phyloP scores from a whole-genome alignment of 2,113 vertebrate species.

The Heloderma charlesbogerti region DNA sequence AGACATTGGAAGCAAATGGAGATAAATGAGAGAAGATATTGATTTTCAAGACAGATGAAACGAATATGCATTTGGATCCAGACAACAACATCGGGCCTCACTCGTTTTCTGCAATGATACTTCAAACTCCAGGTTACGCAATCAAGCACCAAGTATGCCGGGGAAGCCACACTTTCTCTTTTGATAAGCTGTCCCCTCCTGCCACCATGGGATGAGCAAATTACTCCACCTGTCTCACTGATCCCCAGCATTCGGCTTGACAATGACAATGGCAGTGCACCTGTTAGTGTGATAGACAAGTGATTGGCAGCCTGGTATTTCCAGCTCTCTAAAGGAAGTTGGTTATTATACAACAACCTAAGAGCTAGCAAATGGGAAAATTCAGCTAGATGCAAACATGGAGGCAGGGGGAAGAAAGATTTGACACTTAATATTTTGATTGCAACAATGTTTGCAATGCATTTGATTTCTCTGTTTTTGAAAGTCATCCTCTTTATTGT shows the following conservation, averaged over 20 bases:
- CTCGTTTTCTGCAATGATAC: conserved; percentile 30
- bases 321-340: conserved; percentile 64
- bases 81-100: conserved; percentile 27
- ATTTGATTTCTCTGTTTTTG: not conserved
- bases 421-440: not conserved
- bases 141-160: conserved; percentile 27
- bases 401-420: not conserved
- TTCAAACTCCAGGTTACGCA: conserved; percentile 50
- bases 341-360: conserved; percentile 65
- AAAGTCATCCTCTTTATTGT: not conserved
- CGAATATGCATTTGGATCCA: not conserved
- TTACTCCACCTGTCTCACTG: conserved; percentile 70
- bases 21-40: conserved; percentile 6
- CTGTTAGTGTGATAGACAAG: conserved; percentile 72
- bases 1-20: conserved; percentile 27
- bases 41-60: conserved; percentile 21
- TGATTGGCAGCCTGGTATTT: conserved; percentile 64
- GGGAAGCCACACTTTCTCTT: conserved; percentile 34
- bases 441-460: not conserved
- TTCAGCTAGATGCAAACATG: conserved; percentile 30
- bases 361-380: conserved; percentile 60
- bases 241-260: conserved; percentile 62
- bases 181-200: conserved; percentile 66
- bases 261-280: conserved; percentile 71
- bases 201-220: conserved; percentile 60